phyloP scores from a whole-genome alignment of 2,797 vertebrate species.

The Phalanger gymnotis region DNA sequence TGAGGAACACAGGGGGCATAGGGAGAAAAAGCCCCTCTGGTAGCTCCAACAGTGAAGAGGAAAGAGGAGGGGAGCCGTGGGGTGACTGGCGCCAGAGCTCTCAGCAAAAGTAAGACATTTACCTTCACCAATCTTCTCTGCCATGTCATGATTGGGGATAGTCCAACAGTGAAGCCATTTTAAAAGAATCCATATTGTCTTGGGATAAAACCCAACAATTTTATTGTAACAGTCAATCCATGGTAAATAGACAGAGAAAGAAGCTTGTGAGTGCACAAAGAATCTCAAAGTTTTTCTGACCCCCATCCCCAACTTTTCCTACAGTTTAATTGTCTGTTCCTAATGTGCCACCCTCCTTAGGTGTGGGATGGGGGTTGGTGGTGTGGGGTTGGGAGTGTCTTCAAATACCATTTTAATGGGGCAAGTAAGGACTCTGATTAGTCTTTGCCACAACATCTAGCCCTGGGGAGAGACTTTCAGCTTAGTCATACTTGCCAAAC shows the following conservation, averaged over 20 bases:
- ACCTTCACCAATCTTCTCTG: not conserved
- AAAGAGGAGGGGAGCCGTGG: not conserved
- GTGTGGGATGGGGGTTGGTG: not conserved
- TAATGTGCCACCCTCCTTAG: not conserved
- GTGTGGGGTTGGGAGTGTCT: not conserved
- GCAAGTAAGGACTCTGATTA: not conserved
- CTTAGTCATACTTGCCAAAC: not conserved
- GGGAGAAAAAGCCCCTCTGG: not conserved
- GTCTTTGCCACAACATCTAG: not conserved
- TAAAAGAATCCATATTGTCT: not conserved
- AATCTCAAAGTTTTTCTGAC: not conserved
- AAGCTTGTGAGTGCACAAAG: not conserved
- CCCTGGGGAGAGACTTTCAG: not conserved
- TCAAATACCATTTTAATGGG: not conserved
- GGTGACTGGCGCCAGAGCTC: not conserved
- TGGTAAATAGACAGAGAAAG: not conserved
- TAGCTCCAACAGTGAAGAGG: not conserved
- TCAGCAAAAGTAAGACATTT: not conserved
- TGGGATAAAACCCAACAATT: not conserved
- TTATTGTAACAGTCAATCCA: not conserved
- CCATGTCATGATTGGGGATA: not conserved
- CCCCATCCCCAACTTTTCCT: not conserved
- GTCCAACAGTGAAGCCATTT: not conserved
- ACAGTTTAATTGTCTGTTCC: not conserved
- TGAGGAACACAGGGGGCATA: not conserved